Evolutionary conservation across 1,140 invertebrate genomes (phyloP).

Genomic region (Conopomorpha cramerella): DNA sequence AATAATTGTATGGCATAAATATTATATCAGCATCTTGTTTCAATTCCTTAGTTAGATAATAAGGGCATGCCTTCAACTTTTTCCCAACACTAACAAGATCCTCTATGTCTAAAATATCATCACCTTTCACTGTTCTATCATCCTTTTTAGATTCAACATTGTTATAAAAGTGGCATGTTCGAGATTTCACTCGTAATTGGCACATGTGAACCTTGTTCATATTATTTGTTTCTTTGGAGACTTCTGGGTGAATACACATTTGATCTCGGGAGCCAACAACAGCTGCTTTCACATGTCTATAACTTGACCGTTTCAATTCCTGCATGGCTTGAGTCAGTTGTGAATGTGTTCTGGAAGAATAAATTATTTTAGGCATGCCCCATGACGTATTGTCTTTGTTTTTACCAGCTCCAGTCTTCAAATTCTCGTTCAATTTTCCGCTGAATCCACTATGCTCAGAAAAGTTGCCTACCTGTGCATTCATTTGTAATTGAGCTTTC

Average conservation of each 20-base stretch:
- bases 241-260: conserved; percentile 94
- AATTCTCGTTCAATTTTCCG: conserved; percentile 42
- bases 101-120: conserved; percentile 90
- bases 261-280: conserved; percentile 94
- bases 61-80: conserved; percentile 92
- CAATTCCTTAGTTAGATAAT: conserved; percentile 87
- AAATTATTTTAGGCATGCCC: conserved; percentile 86
- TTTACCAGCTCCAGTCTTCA: conserved; percentile 58
- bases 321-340: conserved; percentile 93
- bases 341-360: conserved; percentile 95
- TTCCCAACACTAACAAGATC: conserved; percentile 87
- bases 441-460: conserved; percentile 38
- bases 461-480: conserved; percentile 51
- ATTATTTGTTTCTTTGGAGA: conserved; percentile 80
- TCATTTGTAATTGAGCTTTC: conserved; percentile 62
- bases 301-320: conserved; percentile 88
- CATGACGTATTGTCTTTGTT: conserved; percentile 45
- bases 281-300: conserved; percentile 77
- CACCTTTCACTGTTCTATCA: conserved; percentile 68
- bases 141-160: conserved; percentile 77
- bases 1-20: conserved; percentile 99
- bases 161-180: conserved; percentile 81
- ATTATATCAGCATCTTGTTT: conserved; percentile 89
- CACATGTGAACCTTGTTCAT: conserved; percentile 84
- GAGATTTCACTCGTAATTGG: conserved; percentile 75